These are phyloP conservation scores for Lucilia cuprina DNA, from an alignment of 1,140 invertebrate genomes.

Conservation along the genomic window DNA sequence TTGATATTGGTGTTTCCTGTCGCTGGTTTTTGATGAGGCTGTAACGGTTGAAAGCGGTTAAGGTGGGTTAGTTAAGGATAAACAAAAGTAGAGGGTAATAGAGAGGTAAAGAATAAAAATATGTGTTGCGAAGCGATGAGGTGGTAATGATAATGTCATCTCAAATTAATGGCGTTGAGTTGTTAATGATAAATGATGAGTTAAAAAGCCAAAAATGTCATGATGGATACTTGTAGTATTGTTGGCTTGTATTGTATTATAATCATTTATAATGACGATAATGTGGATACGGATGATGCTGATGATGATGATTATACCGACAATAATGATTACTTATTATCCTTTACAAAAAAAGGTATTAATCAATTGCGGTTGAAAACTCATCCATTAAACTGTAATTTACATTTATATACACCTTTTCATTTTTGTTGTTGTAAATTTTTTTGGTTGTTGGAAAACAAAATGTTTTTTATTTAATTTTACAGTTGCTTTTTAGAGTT, in stretches of 20 bases:
- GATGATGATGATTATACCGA: too few relatives aligned
- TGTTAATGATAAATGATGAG: slow-evolving; percentile 35
- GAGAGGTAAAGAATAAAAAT: neutral
- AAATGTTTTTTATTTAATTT: neutral
- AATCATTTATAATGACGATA: neutral
- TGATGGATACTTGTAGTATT: slow-evolving; percentile 13
- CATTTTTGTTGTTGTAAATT: neutral
- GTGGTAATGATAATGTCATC: slow-evolving; percentile 27
- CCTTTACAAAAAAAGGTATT: neutral
- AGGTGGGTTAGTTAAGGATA: too few relatives aligned
- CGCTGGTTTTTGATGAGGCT: neutral
- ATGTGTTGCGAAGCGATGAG: neutral
- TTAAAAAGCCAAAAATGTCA: slow-evolving; percentile 22
- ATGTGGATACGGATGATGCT: neutral
- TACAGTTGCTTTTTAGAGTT: neutral
- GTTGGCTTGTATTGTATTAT: slow-evolving; percentile 4
- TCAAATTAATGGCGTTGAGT: slow-evolving; percentile 30
- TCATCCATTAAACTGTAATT: slow-evolving; percentile 31
- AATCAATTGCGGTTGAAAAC: slow-evolving; percentile 29
- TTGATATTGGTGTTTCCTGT: slow-evolving; percentile 2
- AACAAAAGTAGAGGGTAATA: too few relatives aligned
- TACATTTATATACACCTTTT: neutral
- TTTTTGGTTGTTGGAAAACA: neutral
- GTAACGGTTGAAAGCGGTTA: neutral
- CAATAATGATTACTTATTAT: slow-evolving; percentile 7